Conservation (phyloP, 2,888 invertebrate genomes). For the Choreutis nemorana region DNA sequence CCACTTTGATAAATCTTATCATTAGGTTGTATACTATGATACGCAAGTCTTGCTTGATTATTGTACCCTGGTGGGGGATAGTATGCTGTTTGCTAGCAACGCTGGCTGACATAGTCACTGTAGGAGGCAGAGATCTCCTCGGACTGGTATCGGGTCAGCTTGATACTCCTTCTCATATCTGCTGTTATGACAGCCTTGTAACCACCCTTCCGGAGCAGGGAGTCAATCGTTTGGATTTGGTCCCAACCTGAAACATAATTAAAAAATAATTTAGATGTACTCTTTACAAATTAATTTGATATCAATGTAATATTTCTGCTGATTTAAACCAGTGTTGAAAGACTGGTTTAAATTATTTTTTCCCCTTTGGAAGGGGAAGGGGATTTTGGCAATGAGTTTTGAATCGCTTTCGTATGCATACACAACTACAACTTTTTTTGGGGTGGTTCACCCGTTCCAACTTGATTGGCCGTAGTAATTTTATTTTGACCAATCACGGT, state of each 20-base stretch:
- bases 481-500: too few relatives aligned
- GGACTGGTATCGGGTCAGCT: constrained; percentile 95
- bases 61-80: constrained; percentile 14
- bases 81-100: constrained; percentile 78
- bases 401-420: too few relatives aligned
- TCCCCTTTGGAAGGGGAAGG: too few relatives aligned
- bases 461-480: too few relatives aligned
- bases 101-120: constrained; percentile 79
- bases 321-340: too few relatives aligned
- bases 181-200: constrained; percentile 91
- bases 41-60: constrained; percentile 16
- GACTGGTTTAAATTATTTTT: too few relatives aligned
- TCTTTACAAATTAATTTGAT: background rate
- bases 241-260: constrained; percentile 85
- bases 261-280: background rate
- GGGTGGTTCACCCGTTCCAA: too few relatives aligned
- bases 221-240: constrained; percentile 97
- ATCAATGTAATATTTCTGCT: too few relatives aligned
- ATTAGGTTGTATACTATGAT: constrained; percentile 12
- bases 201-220: constrained; percentile 95
- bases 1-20: constrained; percentile 6
- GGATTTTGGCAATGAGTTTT: too few relatives aligned
- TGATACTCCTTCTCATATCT: constrained; percentile 87
- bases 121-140: constrained; percentile 93
- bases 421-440: too few relatives aligned